Evolutionary conservation across 2,113 vertebrate species (phyloP).

Genomic region (Coryphaenoides rupestris): DNA sequence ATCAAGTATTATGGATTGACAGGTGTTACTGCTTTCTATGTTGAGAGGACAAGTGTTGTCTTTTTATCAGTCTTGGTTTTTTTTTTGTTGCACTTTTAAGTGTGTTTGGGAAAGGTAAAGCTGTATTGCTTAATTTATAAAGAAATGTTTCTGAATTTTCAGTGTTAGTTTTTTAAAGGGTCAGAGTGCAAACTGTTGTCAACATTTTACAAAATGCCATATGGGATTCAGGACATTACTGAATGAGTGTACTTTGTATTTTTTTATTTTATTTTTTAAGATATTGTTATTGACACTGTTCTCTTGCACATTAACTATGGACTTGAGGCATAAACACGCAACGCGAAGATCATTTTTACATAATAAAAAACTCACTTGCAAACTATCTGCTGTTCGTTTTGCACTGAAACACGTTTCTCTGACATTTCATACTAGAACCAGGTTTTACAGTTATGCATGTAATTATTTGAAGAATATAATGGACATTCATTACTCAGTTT

Average conservation of each 20-base stretch:
- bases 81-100: constrained; percentile 48
- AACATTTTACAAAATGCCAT: constrained; percentile 15
- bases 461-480: too few species aligned
- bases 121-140: constrained; percentile 7
- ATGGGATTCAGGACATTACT: background rate
- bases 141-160: constrained; percentile 24
- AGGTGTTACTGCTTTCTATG: constrained; percentile 27
- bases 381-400: background rate
- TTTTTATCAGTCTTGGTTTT: constrained; percentile 13
- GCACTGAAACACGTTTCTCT: too few species aligned
- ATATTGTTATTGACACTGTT: constrained; percentile 12
- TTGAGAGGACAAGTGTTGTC: constrained; percentile 30
- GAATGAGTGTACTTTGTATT: background rate
- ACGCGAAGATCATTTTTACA: too few species aligned
- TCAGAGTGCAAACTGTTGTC: background rate
- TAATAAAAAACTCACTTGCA: too few species aligned
- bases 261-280: constrained; percentile 55
- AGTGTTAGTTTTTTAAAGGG: background rate
- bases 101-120: constrained; percentile 18
- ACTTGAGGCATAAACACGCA: too few species aligned
- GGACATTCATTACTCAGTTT: too few species aligned
- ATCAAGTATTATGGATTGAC: constrained; percentile 37
- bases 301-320: background rate
- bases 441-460: too few species aligned
- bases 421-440: too few species aligned